These are phyloP conservation scores for Dryobota labecula DNA, from an alignment of 2,888 invertebrate genomes.

Conservation along the genomic window DNA sequence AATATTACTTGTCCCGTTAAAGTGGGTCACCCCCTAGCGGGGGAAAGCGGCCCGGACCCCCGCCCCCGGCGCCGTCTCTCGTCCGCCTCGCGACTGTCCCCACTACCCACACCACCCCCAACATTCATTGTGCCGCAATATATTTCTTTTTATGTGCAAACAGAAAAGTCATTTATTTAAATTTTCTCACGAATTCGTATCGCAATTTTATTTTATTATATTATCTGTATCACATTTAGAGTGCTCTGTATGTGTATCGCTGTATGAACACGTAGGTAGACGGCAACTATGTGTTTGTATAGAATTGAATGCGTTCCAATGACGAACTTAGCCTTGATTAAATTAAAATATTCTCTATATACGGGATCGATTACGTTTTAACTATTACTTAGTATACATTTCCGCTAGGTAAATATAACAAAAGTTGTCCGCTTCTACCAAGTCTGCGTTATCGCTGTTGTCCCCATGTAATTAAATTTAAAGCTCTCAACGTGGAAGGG, in stretches of 20 bases:
- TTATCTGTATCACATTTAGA: slow-evolving; percentile 89
- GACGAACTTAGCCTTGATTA: slow-evolving; percentile 37
- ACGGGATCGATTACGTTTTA: slow-evolving; percentile 17
- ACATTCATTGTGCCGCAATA: slow-evolving; percentile 91
- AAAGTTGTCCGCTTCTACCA: slow-evolving; percentile 69
- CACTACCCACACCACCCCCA: slow-evolving; percentile 84
- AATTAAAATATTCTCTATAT: slow-evolving; percentile 24
- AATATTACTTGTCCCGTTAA: slow-evolving; percentile 91
- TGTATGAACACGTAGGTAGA: slow-evolving; percentile 65
- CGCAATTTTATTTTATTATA: slow-evolving; percentile 91
- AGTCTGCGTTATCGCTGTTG: slow-evolving; percentile 80
- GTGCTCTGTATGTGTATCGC: slow-evolving; percentile 81
- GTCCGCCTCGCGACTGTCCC: slow-evolving; percentile 84
- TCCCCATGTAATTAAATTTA: slow-evolving; percentile 88
- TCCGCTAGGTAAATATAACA: slow-evolving; percentile 43
- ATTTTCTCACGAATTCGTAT: slow-evolving; percentile 91
- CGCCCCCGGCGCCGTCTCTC: slow-evolving; percentile 79
- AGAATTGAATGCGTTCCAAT: slow-evolving; percentile 48
- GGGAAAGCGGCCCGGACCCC: slow-evolving; percentile 67
- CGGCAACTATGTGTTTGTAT: slow-evolving; percentile 51
- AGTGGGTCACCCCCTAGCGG: slow-evolving; percentile 89
- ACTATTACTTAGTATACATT: slow-evolving; percentile 33
- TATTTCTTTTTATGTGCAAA: slow-evolving; percentile 91
- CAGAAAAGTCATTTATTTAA: slow-evolving; percentile 91
- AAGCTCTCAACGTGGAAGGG: slow-evolving; percentile 86